Evolutionary conservation across 2,797 vertebrate species (phyloP), one percentile per base, ranked within the genome.

Genomic region (Pseudopleuronectes americanus): DNA sequence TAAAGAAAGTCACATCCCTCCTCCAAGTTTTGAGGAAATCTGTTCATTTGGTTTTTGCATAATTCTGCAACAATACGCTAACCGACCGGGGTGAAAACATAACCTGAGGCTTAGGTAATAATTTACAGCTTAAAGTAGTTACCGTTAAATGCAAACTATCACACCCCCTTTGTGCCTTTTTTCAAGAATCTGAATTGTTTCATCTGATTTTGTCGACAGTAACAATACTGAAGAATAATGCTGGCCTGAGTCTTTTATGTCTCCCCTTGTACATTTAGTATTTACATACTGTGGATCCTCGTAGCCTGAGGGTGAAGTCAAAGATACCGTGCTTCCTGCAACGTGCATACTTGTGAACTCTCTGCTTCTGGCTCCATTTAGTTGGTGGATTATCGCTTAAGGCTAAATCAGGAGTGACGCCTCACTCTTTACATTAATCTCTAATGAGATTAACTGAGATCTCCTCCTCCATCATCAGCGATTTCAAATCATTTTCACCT

Each of bases 341-440:
- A 4, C 21, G 5, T 48, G 17, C 19, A n/a, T 19, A 47, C 10
- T 22, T 23, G 49, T 51, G 49, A 22, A 23, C 21, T 51, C 43
- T 45, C 43, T 45, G 43, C 43, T 16, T 45, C 7, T n/a, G 19
- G 17, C 47, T 48, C 8, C 47, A 19, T 56, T 36, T 36, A 54
- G 41, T 57, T 55, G 45, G 7, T 41, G 23, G 41, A 53, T 26
- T 64, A 9, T 33, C 41, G 51, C 19, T 64, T 3, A 1, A 28
- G 38, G 24, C 41, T n/a, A 17, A 64, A 48, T 13, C 21, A 59
- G 51, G 8, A 45, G 12, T 22, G 57, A 64, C 21, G 41, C n/a
- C 28, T 58, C 14, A 14, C 36, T 38, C 21, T 63, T 65, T 65
- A 57, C 8, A 68, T 77, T 71, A 60, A 26, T 64, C 8, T 2